phyloP scores from a whole-genome alignment of 2,888 invertebrate genomes.

The Cephus rjabovi region DNA sequence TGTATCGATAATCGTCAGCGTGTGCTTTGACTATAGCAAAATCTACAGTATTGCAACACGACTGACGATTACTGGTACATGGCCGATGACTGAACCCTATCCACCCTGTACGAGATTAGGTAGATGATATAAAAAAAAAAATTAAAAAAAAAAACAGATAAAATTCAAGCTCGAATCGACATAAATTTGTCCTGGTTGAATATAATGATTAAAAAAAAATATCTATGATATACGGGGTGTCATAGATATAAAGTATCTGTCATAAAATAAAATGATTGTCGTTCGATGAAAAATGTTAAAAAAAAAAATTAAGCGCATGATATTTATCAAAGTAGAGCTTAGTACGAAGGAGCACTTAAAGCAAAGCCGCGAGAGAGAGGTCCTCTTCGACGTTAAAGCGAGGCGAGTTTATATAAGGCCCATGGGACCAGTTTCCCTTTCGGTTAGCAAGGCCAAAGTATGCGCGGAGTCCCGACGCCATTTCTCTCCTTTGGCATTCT shows the following conservation, averaged over 20 bases:
- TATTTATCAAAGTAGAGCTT: background rate
- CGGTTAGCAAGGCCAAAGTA: conserved; percentile 15
- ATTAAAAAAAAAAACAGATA: conserved; percentile 2
- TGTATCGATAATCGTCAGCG: too few relatives aligned
- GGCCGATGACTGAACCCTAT: too few relatives aligned
- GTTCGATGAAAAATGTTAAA: background rate
- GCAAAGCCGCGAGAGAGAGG: too few relatives aligned
- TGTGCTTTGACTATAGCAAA: too few relatives aligned
- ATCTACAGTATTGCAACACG: too few relatives aligned
- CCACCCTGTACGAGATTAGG: too few relatives aligned
- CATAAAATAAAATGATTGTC: background rate
- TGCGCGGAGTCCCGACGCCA: background rate
- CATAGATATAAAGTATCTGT: too few relatives aligned
- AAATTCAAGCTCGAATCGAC: background rate
- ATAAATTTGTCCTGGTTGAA: conserved; percentile 3
- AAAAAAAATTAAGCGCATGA: background rate
- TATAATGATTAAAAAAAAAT: too few relatives aligned
- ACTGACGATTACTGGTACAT: too few relatives aligned
- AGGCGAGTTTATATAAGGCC: conserved; percentile 40
- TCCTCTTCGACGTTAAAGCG: conserved; percentile 11
- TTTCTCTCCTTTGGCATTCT: background rate
- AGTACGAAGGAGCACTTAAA: too few relatives aligned
- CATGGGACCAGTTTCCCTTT: conserved; percentile 38
- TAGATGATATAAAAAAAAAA: too few relatives aligned
- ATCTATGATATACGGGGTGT: too few relatives aligned